Evolutionary conservation across 2,888 invertebrate genomes (phyloP), one percentile per base, ranked within the genome.

Genomic region (Cantharis flavilabris): DNA sequence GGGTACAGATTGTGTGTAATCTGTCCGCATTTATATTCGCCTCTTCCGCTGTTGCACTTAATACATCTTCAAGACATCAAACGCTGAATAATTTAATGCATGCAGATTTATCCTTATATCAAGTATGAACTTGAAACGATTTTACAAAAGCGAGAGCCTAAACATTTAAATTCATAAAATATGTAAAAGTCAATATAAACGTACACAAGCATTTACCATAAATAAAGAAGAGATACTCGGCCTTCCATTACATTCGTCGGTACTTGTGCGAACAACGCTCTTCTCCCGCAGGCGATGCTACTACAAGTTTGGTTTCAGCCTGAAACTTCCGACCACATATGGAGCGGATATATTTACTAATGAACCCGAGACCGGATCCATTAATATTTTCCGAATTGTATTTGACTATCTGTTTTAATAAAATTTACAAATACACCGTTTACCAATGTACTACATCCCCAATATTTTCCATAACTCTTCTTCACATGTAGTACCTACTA

Each of bases 1-100:
- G 81, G 81, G 80, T 82, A 82, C 81, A 83, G 81, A 83, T 83
- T 83, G 82, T 80, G 81, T 79, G 79, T 82, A 82, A 82, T 83
- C 82, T 79, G 76, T 75, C 77, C 80, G 77, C 82, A 83, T 83
- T 83, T 82, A 81, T 82, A 83, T 82, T 82, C 81, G 78, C 79
- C 78, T 78, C 79, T 75, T 80, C 71, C 75, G 76, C 77, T 80
- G 74, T 76, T 77, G 75, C 77, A 75, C 72, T 77, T 72, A 76
- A 80, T 81, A 79, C 77, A 70, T 77, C 74, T 77, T 74, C 74
- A 62, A 73, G 71, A 77, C 74, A 77, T 77, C 77, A 77, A 77
- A 77, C 65, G 77, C 74, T 69, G 69, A 74, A 73, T 74, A 73
- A 73, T 74, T 77, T 73, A 73, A 71, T 77, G 71, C 71, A 73